Conservation (phyloP, 2,888 invertebrate species). For the Micoletzkya japonica region DNA sequence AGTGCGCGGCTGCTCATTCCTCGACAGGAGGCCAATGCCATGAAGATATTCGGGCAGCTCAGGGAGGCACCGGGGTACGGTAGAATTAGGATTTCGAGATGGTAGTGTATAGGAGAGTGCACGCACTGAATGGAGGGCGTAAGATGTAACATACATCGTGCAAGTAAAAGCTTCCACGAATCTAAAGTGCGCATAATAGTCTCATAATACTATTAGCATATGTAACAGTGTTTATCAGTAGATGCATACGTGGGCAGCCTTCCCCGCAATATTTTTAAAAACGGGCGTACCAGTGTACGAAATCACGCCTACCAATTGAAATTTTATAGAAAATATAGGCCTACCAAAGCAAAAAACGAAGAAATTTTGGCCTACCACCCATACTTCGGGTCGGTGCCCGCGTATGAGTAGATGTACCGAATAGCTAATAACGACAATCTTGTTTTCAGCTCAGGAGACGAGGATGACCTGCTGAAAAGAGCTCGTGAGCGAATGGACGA, state of each 20-base stretch:
- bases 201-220: too few species aligned
- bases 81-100: not conserved
- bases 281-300: too few species aligned
- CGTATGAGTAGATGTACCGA: not conserved
- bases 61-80: constrained; percentile 28
- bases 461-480: constrained; percentile 39
- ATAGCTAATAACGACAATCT: not conserved
- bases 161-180: too few species aligned
- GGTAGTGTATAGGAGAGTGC: too few species aligned
- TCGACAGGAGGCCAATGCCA: constrained; percentile 49
- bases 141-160: too few species aligned
- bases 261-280: too few species aligned
- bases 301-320: too few species aligned
- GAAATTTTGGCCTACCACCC: too few species aligned
- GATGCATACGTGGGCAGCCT: not conserved
- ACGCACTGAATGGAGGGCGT: too few species aligned
- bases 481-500: constrained; percentile 49
- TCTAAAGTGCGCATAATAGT: not conserved
- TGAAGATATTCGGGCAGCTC: constrained; percentile 52
- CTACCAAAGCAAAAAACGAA: too few species aligned
- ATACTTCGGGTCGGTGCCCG: too few species aligned
- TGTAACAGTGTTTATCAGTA: not conserved
- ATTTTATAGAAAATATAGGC: too few species aligned
- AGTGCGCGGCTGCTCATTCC: constrained; percentile 43
- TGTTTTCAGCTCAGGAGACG: not conserved